Evolutionary conservation across 2,797 vertebrate species (phyloP).

Genomic region (Myioborus melanocephalus): DNA sequence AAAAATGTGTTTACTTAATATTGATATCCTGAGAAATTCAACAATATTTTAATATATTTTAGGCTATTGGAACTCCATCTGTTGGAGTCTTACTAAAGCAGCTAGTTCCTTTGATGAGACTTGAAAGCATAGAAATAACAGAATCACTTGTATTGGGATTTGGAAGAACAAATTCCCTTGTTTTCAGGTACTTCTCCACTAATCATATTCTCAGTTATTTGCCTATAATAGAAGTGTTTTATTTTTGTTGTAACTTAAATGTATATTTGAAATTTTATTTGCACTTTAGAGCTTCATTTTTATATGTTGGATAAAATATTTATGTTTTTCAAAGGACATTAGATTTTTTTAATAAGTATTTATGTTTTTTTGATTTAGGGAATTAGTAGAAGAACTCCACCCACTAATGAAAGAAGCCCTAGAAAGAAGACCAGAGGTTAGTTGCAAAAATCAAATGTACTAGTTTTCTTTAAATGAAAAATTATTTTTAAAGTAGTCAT

Average conservation of each 20-base stretch:
- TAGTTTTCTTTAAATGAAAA: neutral
- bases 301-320: neutral
- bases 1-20: neutral
- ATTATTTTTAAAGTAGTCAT: neutral
- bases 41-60: slow-evolving; percentile 57
- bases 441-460: slow-evolving; percentile 32
- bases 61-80: slow-evolving; percentile 97
- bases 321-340: neutral
- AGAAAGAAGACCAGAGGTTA: slow-evolving; percentile 96
- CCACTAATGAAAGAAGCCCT: slow-evolving; percentile 97
- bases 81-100: slow-evolving; percentile 95
- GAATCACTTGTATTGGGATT: slow-evolving; percentile 96
- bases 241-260: neutral
- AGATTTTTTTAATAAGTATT: neutral
- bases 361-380: slow-evolving; percentile 71
- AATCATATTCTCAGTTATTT: neutral
- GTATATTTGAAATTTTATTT: neutral
- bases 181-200: slow-evolving; percentile 85
- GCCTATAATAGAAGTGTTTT: neutral
- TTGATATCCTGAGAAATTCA: neutral
- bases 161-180: slow-evolving; percentile 95
- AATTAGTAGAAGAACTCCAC: slow-evolving; percentile 95
- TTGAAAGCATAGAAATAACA: slow-evolving; percentile 97
- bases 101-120: slow-evolving; percentile 96
- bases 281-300: neutral